Conservation (phyloP, 2,113 vertebrate species). For the Atrichornis clamosus region DNA sequence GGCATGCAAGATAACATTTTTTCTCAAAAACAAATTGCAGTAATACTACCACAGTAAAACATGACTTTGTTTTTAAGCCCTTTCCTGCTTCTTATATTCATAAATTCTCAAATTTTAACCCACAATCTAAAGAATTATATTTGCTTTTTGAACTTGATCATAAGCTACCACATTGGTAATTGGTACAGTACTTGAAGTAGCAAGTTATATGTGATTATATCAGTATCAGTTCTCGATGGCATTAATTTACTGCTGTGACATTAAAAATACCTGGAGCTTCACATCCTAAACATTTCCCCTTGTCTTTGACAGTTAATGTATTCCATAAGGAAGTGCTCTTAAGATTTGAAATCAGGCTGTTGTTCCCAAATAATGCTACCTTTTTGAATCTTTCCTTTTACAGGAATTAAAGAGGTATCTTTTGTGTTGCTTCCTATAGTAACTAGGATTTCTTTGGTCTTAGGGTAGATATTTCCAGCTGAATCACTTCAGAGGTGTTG, state of each 20-base stretch:
- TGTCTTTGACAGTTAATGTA: constrained; percentile 15
- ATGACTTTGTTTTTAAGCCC: background rate
- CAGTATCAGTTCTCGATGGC: constrained; percentile 18
- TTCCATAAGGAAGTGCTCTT: background rate
- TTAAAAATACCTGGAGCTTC: background rate
- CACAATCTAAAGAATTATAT: background rate
- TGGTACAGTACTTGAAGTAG: background rate
- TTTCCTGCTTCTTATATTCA: background rate
- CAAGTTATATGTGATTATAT: constrained; percentile 31
- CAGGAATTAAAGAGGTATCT: background rate
- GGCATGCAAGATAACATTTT: background rate
- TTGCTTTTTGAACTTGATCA: background rate
- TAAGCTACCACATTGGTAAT: background rate
- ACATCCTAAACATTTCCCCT: constrained; percentile 14
- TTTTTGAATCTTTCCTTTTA: background rate
- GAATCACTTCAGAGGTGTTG: background rate
- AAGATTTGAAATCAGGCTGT: background rate
- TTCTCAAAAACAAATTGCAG: background rate
- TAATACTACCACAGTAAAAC: background rate
- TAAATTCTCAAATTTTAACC: background rate
- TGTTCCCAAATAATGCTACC: background rate
- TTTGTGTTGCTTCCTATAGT: background rate
- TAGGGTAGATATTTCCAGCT: background rate
- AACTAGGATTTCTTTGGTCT: background rate
- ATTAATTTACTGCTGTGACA: constrained; percentile 57